Percentiles rank a stretch among this genome's conserved stretches.
phyloP scores from a whole-genome alignment of 1,140 invertebrate genomes.

The Chironomus striatipennis region DNA sequence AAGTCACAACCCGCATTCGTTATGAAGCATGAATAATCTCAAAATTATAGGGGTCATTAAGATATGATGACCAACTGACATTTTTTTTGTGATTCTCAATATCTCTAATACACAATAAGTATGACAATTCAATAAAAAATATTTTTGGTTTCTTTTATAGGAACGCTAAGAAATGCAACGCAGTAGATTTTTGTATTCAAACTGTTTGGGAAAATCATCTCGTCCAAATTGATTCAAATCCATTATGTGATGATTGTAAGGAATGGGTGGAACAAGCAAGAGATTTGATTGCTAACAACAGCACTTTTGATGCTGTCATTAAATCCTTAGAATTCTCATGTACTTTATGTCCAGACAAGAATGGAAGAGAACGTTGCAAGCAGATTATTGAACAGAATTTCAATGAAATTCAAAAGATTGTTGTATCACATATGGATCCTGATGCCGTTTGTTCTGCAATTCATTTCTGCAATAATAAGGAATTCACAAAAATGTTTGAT shows the following conservation, averaged over 20 bases:
- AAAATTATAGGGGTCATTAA: no score
- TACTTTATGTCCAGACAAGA: constrained; percentile 66
- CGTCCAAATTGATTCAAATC: constrained; percentile 58
- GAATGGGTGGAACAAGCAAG: constrained; percentile 82
- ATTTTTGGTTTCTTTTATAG: constrained; percentile 42
- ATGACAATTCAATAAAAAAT: not conserved
- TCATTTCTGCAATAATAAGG: constrained; percentile 73
- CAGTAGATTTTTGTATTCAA: constrained; percentile 72
- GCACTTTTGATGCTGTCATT: constrained; percentile 78
- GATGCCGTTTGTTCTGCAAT: constrained; percentile 70
- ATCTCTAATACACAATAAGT: not conserved
- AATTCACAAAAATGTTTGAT: constrained; percentile 56
- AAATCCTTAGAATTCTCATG: constrained; percentile 84
- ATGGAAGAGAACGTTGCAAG: constrained; percentile 68
- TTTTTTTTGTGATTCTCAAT: not conserved
- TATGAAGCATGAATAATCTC: not conserved
- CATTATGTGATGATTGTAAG: constrained; percentile 73
- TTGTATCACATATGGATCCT: constrained; percentile 80
- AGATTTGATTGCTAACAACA: constrained; percentile 77
- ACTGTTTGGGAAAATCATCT: constrained; percentile 70
- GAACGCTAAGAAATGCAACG: constrained; percentile 62
- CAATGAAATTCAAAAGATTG: constrained; percentile 75
- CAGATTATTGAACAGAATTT: constrained; percentile 76
- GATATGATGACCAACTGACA: no score
- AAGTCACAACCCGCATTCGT: not conserved